These are phyloP conservation scores for Ptychoptera contaminata DNA, from an alignment of 2,888 invertebrate species.

Conservation along the genomic window DNA sequence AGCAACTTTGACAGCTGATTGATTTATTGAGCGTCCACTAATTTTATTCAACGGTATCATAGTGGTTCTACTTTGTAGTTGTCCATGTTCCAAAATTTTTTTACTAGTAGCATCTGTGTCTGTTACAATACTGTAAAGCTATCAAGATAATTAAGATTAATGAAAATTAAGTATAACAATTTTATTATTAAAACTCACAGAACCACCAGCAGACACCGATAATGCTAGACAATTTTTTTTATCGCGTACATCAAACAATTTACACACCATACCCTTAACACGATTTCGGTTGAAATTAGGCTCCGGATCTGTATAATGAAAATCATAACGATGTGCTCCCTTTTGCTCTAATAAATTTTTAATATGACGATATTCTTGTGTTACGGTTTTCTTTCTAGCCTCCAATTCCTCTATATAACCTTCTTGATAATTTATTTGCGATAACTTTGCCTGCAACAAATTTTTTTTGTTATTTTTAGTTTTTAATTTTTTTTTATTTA, in stretches of 20 bases:
- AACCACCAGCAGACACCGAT: constrained; percentile 72
- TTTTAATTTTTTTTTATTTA: too few relatives aligned
- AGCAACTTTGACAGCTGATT: constrained; percentile 43
- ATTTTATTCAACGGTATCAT: constrained; percentile 89
- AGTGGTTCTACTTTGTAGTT: constrained; percentile 64
- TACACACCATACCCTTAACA: constrained; percentile 66
- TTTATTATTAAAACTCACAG: constrained; percentile 37
- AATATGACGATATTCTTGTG: constrained; percentile 37
- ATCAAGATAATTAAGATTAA: constrained; percentile 14
- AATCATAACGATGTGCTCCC: constrained; percentile 29
- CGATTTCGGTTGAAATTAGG: constrained; percentile 48
- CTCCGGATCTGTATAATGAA: constrained; percentile 65
- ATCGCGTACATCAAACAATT: constrained; percentile 60
- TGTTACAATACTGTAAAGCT: constrained; percentile 84
- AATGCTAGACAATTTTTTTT: constrained; percentile 56
- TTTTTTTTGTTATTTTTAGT: too few relatives aligned
- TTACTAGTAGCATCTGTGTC: constrained; percentile 76
- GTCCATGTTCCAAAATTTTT: constrained; percentile 65
- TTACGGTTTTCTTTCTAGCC: constrained; percentile 33
- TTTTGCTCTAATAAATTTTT: constrained; percentile 23
- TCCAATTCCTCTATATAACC: constrained; percentile 39
- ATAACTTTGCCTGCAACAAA: constrained; percentile 33
- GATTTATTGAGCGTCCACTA: constrained; percentile 42
- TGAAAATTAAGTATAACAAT: not conserved
- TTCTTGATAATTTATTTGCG: constrained; percentile 42